Percentiles rank a stretch among this genome's conserved stretches.
Evolutionary conservation across 2,888 invertebrate genomes (phyloP).

Genomic region (Globia sparganii): DNA sequence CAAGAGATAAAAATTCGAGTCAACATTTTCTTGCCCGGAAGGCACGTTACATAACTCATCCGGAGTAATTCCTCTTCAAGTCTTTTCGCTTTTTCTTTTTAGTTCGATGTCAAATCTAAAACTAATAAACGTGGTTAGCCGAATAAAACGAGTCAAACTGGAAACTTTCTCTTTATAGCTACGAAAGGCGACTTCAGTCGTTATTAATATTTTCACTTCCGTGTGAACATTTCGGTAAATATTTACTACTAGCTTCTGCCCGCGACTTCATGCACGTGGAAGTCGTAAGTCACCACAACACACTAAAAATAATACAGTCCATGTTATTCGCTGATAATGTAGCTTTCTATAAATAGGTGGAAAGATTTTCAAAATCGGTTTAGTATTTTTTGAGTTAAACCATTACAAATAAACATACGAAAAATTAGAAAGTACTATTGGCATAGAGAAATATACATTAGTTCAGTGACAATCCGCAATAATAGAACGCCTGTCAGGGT

Average conservation of each 20-base stretch:
- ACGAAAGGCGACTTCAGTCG: background rate
- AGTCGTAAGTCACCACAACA: no score
- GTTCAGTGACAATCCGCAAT: no score
- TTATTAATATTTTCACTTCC: slow-evolving; percentile 28
- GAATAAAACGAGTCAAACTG: slow-evolving; percentile 34
- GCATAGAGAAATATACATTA: no score
- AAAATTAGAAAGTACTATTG: no score
- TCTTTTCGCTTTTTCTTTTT: slow-evolving; percentile 44
- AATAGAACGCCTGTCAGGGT: no score
- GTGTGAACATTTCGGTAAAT: slow-evolving; percentile 18
- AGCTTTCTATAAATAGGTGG: background rate
- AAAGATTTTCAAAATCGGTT: background rate
- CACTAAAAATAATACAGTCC: no score
- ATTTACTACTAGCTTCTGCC: background rate
- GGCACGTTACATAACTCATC: slow-evolving; percentile 52
- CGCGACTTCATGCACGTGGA: background rate
- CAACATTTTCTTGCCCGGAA: slow-evolving; percentile 48
- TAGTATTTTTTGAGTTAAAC: background rate
- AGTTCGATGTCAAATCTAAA: slow-evolving; percentile 53
- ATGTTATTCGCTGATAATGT: background rate
- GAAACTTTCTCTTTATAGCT: slow-evolving; percentile 29
- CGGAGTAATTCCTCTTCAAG: slow-evolving; percentile 46
- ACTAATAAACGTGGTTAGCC: slow-evolving; percentile 47
- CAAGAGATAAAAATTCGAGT: slow-evolving; percentile 49
- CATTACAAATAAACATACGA: no score